Evolutionary conservation across 2,888 invertebrate species (phyloP), one percentile per base, ranked within the genome.

Genomic region (Lasioglossum pauxillum): DNA sequence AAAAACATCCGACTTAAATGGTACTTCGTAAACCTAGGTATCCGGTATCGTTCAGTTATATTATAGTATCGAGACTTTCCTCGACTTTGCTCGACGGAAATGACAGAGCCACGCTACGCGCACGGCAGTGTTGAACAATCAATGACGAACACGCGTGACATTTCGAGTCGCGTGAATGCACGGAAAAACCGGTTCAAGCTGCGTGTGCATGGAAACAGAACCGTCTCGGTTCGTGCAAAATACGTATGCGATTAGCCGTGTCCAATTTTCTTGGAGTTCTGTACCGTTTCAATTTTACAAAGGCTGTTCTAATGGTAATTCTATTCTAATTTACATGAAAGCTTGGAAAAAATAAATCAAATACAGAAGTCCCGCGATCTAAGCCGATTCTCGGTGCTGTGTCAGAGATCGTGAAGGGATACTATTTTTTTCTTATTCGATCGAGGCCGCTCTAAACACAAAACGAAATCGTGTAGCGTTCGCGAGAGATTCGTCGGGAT

Each of bases 21-120:
- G 64, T 88, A 87, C 23, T 76, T 75, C 71, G 67, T 89, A 91
- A 89, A 83, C 72, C 91, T 92, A 91, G 87, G 87, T 90, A 78
- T 80, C 91, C 86, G 87, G 89, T 78, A 86, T 88, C 85, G 83
- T 90, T 87, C 90, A 90, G 91, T 53, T 53, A 53, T 10, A n/a
- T 91, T 91, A 91, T 87, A 87, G 82, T 88, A 87, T 83, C 53
- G 80, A 71, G 77, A 69, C 72, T 23, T 72, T 74, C n/a, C n/a
- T 83, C 71, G 67, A 74, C 79, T 88, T 85, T 78, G 83, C 88
- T 89, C 72, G 88, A 81, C 84, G 57, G 35, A 64, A 72, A 27
- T 14, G 75, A 53, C 71, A 75, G n/a, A 75, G n/a, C 71, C 75
- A 74, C 57, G 73, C 67, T 64, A 71, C 84, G 53, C 64, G 79